Conservation (phyloP, 2,113 vertebrate species). For the Donacobius atricapilla region DNA sequence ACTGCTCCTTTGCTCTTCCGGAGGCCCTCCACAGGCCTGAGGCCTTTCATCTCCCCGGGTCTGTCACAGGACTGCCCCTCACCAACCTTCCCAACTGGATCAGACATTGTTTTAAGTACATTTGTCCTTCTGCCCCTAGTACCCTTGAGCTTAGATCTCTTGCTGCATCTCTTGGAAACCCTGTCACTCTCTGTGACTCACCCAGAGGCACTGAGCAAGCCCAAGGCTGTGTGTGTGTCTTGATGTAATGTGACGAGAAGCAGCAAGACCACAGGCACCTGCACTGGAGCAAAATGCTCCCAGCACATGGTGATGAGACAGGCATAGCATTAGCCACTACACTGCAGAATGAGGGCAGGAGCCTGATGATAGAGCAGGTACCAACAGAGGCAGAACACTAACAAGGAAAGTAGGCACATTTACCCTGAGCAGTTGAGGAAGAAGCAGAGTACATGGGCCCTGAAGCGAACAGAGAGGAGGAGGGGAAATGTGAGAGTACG, state of each 20-base stretch:
- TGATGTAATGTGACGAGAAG: background rate
- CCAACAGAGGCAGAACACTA: background rate
- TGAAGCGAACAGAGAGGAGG: background rate
- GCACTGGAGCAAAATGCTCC: background rate
- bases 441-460: background rate
- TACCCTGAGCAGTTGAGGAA: background rate
- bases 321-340: background rate
- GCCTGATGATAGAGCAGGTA: background rate
- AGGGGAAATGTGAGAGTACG: accelerated
- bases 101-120: background rate
- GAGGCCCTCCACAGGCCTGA: background rate
- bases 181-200: background rate
- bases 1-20: background rate
- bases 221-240: background rate
- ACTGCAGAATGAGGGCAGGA: background rate
- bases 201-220: background rate
- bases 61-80: background rate
- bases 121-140: background rate
- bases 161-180: background rate
- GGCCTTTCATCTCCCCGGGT: background rate
- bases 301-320: background rate
- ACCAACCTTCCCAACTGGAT: background rate
- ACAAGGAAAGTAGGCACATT: background rate
- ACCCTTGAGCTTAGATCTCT: background rate
- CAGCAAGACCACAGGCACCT: background rate